Percentiles rank a stretch among this genome's conserved stretches.
Conservation (phyloP, 2,888 invertebrate genomes). For the Cataglyphis cursor region DNA sequence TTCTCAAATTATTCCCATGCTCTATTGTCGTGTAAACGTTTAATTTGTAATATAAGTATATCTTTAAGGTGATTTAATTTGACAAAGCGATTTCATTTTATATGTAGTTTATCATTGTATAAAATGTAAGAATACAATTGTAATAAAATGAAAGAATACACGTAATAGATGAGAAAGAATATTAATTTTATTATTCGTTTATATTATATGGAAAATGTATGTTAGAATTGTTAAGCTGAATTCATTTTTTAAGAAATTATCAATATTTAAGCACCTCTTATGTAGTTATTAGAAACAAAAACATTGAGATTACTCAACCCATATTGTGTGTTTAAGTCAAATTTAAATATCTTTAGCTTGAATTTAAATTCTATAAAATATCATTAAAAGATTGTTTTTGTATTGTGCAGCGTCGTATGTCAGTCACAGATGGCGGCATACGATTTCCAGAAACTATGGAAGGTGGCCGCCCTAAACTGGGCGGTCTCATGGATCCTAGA, state of each 20-base stretch:
- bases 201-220: neutral
- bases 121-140: no score
- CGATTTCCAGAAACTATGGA: slow-evolving; percentile 99
- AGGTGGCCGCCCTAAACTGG: slow-evolving; percentile 98
- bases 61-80: neutral
- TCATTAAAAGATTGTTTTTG: slow-evolving; percentile 10
- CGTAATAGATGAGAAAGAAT: neutral
- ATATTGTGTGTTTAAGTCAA: neutral
- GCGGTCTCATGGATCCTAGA: slow-evolving; percentile 99
- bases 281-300: neutral
- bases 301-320: neutral
- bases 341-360: neutral
- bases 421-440: slow-evolving; percentile 98
- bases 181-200: neutral
- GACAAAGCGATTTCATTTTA: neutral
- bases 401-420: slow-evolving; percentile 95
- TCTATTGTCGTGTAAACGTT: neutral
- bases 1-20: neutral
- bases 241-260: neutral
- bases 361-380: neutral
- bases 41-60: neutral
- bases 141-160: no score
- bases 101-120: neutral
- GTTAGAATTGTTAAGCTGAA: neutral
- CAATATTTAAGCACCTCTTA: neutral